Percentiles rank a stretch among this genome's conserved stretches.
Evolutionary conservation across 2,113 vertebrate species (phyloP).

Genomic region (Neopipo cinnamomea): DNA sequence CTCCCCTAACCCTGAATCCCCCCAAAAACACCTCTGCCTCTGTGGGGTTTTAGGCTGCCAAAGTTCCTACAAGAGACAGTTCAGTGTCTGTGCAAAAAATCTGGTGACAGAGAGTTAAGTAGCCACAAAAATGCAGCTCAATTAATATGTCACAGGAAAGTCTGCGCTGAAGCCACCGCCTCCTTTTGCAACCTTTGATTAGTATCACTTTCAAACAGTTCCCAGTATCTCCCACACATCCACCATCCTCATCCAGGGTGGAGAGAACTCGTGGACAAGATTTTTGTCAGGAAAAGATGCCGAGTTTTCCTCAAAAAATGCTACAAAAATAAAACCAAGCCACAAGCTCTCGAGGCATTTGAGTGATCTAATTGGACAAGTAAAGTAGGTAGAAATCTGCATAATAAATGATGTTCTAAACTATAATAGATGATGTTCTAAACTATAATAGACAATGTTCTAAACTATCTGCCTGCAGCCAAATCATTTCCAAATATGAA

Average conservation of each 20-base stretch:
- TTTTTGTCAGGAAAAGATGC: background rate
- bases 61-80: background rate
- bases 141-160: background rate
- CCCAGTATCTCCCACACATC: background rate
- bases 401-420: background rate
- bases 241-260: accelerated
- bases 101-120: background rate
- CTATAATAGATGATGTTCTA: background rate
- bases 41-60: background rate
- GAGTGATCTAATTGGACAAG: background rate
- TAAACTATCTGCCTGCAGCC: slow-evolving; percentile 35
- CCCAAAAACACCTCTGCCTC: background rate
- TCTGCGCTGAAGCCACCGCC: background rate
- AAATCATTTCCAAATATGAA: slow-evolving; percentile 10
- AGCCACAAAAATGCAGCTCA: slow-evolving; percentile 25
- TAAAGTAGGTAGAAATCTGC: slow-evolving; percentile 13
- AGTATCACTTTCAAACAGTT: background rate
- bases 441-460: background rate
- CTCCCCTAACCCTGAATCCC: background rate
- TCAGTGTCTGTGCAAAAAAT: background rate
- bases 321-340: background rate
- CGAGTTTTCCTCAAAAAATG: background rate
- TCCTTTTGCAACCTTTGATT: background rate
- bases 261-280: accelerated
- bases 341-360: background rate